phyloP scores from a whole-genome alignment of 2,888 invertebrate genomes.

The Perdita meconis region DNA sequence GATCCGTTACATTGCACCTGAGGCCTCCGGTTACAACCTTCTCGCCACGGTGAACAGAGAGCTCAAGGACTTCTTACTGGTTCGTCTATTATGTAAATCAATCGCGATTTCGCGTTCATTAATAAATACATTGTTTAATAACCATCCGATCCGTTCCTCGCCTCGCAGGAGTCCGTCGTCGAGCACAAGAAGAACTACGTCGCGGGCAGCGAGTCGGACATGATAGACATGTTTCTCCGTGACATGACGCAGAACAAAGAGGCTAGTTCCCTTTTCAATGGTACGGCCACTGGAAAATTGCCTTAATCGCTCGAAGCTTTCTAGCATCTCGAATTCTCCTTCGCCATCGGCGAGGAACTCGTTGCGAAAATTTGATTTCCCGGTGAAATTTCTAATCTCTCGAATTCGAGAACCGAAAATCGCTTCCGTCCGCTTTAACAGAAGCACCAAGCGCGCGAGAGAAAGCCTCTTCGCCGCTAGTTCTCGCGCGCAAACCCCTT shows the following conservation, averaged over 20 bases:
- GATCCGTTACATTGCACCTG: conserved; percentile 87
- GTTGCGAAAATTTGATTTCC: too few relatives aligned
- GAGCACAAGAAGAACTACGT: conserved; percentile 85
- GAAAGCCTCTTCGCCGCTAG: too few relatives aligned
- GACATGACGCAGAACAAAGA: conserved; percentile 85
- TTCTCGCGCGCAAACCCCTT: neutral
- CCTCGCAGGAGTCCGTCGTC: conserved; percentile 84
- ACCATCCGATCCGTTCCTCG: neutral
- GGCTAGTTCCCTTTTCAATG: conserved; percentile 68
- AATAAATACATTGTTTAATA: neutral
- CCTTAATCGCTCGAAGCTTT: too few relatives aligned
- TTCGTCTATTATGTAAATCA: conserved; percentile 63
- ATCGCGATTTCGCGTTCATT: conserved; percentile 17
- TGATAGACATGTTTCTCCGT: conserved; percentile 88
- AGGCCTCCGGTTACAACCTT: conserved; percentile 87
- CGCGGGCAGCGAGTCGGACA: conserved; percentile 85
- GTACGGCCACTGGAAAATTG: conserved; percentile 24
- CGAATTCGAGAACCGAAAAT: too few relatives aligned
- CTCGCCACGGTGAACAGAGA: conserved; percentile 86
- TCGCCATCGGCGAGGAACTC: too few relatives aligned
- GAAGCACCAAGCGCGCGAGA: too few relatives aligned
- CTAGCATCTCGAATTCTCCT: too few relatives aligned
- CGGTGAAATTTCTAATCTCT: too few relatives aligned
- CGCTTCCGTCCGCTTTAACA: too few relatives aligned
- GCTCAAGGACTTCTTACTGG: conserved; percentile 86